phyloP scores from a whole-genome alignment of 2,888 invertebrate genomes.

The Nasonovia ribisnigri region DNA sequence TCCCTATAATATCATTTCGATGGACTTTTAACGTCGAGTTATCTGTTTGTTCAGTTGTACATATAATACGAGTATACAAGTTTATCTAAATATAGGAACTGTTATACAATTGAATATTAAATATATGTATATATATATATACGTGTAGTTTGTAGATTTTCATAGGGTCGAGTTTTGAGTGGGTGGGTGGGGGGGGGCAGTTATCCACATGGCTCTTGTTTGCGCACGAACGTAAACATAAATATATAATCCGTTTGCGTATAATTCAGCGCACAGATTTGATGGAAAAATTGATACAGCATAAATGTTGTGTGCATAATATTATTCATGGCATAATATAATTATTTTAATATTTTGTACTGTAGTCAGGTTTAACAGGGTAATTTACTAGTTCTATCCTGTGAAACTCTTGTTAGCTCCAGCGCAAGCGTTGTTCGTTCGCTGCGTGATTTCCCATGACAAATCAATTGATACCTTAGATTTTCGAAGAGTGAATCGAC shows the following conservation, averaged over 20 bases:
- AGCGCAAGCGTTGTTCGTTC: not conserved
- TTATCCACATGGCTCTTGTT: not conserved
- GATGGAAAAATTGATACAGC: not conserved
- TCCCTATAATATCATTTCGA: not conserved
- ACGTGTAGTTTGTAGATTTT: not conserved
- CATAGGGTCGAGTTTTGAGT: not conserved
- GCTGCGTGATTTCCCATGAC: not conserved
- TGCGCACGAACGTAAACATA: not conserved
- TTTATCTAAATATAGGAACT: conserved; percentile 3
- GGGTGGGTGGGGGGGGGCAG: not conserved
- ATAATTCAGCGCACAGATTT: not conserved
- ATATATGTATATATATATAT: not conserved
- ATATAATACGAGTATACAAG: not conserved
- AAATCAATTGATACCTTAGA: not conserved
- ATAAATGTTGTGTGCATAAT: not conserved
- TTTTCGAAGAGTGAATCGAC: not conserved
- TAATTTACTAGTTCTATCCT: not conserved
- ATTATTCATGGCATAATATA: not conserved
- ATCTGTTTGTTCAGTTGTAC: not conserved
- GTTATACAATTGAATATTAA: not conserved
- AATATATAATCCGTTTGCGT: not conserved
- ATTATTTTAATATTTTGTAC: not conserved
- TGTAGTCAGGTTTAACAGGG: not conserved
- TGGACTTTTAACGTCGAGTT: not conserved
- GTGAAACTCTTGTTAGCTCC: not conserved